Percentiles rank a stretch among this genome's conserved stretches.
Evolutionary conservation across 92 coral and sea anemone species (phyloP).

Genomic region (Zoanthus sociatus): DNA sequence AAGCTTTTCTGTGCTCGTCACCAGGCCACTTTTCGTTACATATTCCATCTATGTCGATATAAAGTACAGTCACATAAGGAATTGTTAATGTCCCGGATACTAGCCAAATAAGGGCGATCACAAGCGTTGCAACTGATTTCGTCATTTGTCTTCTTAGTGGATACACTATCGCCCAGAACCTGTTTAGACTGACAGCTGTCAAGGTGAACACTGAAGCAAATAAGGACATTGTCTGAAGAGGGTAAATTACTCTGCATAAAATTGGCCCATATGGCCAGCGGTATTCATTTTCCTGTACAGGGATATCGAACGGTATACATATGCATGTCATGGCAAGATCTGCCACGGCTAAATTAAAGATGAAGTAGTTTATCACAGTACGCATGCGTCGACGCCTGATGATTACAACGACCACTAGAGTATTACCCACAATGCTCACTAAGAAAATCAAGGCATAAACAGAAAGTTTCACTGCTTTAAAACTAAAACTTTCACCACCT

Average conservation of each 20-base stretch:
- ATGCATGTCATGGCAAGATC: slow-evolving; percentile 90
- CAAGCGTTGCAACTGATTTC: slow-evolving; percentile 59
- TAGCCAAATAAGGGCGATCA: slow-evolving; percentile 75
- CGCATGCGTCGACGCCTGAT: slow-evolving; percentile 90
- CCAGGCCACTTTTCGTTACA: slow-evolving; percentile 86
- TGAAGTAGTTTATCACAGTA: slow-evolving; percentile 95
- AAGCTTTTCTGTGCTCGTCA: slow-evolving; percentile 69
- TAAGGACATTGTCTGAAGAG: slow-evolving; percentile 89
- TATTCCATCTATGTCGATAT: slow-evolving; percentile 35
- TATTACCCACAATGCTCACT: slow-evolving; percentile 88
- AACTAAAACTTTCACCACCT: slow-evolving; percentile 68
- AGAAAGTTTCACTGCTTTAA: slow-evolving; percentile 81
- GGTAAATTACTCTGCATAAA: slow-evolving; percentile 83
- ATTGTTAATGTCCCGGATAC: slow-evolving; percentile 62
- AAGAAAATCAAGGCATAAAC: slow-evolving; percentile 88
- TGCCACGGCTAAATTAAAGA: slow-evolving; percentile 90
- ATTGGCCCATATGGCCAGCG: slow-evolving; percentile 92
- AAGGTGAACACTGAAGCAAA: slow-evolving; percentile 93
- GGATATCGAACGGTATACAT: slow-evolving; percentile 95
- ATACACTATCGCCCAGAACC: slow-evolving; percentile 94
- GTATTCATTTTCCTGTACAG: slow-evolving; percentile 85
- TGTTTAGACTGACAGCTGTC: slow-evolving; percentile 90
- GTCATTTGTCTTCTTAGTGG: slow-evolving; percentile 89
- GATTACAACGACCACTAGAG: slow-evolving; percentile 88
- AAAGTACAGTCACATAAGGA: slow-evolving; percentile 76